These are phyloP conservation scores for Sphenopsis melanotis DNA, from an alignment of 2,797 vertebrate genomes.

Conservation along the genomic window DNA sequence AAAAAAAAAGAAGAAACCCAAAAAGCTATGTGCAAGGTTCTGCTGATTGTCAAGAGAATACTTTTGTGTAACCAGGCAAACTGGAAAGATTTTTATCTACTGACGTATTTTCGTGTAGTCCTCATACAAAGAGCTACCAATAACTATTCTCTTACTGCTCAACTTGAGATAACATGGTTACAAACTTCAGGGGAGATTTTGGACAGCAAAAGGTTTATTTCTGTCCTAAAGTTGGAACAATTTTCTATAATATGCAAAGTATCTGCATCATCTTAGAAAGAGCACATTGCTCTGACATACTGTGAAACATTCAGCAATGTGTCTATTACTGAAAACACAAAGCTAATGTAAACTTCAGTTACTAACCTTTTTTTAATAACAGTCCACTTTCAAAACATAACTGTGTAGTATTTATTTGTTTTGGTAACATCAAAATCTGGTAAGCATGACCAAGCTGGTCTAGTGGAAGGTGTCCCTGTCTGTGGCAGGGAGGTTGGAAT, in stretches of 20 bases:
- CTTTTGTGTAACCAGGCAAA: background rate
- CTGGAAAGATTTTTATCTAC: background rate
- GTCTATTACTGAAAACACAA: background rate
- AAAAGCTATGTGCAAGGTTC: background rate
- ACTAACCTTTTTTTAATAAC: background rate
- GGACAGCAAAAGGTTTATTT: background rate
- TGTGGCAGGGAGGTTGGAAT: background rate
- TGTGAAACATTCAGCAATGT: background rate
- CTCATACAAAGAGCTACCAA: background rate
- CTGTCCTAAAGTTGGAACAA: background rate
- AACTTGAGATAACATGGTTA: background rate
- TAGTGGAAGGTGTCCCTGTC: background rate
- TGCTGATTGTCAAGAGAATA: background rate
- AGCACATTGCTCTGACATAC: background rate
- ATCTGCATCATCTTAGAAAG: background rate
- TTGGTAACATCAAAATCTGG: background rate
- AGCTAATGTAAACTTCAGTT: background rate
- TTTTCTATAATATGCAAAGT: background rate
- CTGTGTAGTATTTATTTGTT: background rate
- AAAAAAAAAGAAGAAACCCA: fast-evolving
- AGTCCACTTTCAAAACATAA: background rate
- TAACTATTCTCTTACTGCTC: background rate
- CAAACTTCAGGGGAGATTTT: background rate
- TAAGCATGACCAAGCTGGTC: background rate
- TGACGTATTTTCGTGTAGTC: background rate